A percentile compares a stretch with the other conserved stretches of the same genome.
phyloP scores from a whole-genome alignment of 2,113 vertebrate genomes.

The Heterotilapia buettikoferi region DNA sequence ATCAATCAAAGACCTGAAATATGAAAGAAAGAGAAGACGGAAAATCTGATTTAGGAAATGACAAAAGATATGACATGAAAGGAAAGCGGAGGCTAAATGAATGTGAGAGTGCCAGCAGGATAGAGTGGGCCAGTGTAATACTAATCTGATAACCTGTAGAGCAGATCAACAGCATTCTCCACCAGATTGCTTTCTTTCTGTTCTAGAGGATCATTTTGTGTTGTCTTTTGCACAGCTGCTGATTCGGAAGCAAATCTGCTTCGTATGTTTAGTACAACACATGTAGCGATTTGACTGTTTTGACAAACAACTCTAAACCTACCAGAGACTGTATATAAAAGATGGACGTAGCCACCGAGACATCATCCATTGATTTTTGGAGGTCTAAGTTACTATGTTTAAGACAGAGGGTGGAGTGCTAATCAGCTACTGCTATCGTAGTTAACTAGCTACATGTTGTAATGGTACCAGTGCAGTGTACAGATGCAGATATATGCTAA shows the following conservation, averaged over 20 bases:
- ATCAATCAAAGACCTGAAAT: conserved; percentile 28
- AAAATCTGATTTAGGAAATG: not conserved
- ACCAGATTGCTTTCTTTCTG: not conserved
- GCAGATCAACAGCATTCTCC: not conserved
- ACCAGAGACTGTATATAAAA: not conserved
- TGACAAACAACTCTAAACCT: not conserved
- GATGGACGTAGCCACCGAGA: not conserved
- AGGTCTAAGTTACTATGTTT: accelerated
- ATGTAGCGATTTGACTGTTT: not conserved
- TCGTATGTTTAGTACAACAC: not conserved
- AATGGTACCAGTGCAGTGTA: not conserved
- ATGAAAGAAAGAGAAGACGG: not conserved
- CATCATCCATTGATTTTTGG: not conserved
- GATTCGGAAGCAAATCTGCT: not conserved
- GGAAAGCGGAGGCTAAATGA: not conserved
- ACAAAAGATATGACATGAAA: not conserved
- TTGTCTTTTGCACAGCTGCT: not conserved
- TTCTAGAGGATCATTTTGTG: not conserved
- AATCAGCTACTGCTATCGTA: not conserved
- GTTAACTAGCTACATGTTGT: not conserved
- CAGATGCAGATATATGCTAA: not conserved
- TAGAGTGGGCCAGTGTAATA: not conserved
- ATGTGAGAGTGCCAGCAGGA: not conserved
- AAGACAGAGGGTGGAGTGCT: not conserved
- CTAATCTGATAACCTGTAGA: not conserved